These are phyloP conservation scores for Phortica okadai DNA, from an alignment of 2,888 invertebrate species.

Conservation along the genomic window DNA sequence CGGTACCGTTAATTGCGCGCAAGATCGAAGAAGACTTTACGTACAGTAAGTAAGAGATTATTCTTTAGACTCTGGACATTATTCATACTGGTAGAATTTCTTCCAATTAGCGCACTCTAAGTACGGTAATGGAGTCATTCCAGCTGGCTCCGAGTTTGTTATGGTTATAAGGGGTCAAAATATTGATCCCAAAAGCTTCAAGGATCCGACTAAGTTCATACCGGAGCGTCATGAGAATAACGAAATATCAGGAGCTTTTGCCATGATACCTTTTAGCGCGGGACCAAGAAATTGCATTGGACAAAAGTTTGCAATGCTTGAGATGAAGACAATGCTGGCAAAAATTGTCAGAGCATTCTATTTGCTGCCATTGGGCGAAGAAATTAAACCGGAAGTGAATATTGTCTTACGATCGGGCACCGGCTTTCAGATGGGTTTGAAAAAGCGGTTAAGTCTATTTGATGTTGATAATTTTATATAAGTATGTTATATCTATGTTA, in stretches of 20 bases:
- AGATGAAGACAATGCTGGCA: slow-evolving; percentile 63
- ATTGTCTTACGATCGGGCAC: slow-evolving; percentile 63
- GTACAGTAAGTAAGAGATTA: slow-evolving; percentile 76
- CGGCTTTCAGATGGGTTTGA: slow-evolving; percentile 65
- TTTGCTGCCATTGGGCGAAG: slow-evolving; percentile 62
- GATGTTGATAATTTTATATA: too few relatives aligned
- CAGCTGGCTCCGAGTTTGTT: slow-evolving; percentile 60
- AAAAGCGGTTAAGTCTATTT: not conserved
- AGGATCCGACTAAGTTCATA: slow-evolving; percentile 56
- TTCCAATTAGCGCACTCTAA: slow-evolving; percentile 33
- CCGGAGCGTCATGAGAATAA: slow-evolving; percentile 62
- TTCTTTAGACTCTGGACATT: not conserved
- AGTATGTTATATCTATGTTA: too few relatives aligned
- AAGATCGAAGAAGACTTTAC: slow-evolving; percentile 77
- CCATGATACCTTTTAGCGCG: slow-evolving; percentile 69
- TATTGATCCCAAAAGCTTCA: slow-evolving; percentile 46
- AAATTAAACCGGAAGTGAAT: slow-evolving; percentile 56
- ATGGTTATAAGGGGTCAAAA: slow-evolving; percentile 57
- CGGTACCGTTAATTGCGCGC: slow-evolving; percentile 80
- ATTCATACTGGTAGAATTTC: not conserved
- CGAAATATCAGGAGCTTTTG: slow-evolving; percentile 52
- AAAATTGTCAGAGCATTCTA: slow-evolving; percentile 63
- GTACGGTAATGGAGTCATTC: slow-evolving; percentile 60
- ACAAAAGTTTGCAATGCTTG: slow-evolving; percentile 68
- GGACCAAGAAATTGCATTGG: slow-evolving; percentile 77